Conservation (phyloP, 2,113 vertebrate species). For the Varanus salvator region DNA sequence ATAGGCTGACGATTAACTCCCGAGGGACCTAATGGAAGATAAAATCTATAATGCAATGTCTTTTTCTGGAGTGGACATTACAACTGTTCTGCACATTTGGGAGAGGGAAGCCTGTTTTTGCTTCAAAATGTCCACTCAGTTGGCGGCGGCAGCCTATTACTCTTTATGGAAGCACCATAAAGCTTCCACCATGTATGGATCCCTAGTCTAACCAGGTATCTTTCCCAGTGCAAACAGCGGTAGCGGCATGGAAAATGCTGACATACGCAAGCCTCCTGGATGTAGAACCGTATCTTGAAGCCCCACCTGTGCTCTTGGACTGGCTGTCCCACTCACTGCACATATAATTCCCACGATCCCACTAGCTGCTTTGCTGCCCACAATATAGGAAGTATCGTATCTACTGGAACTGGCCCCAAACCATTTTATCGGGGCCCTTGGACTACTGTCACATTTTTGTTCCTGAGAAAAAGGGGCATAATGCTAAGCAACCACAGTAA, state of each 20-base stretch:
- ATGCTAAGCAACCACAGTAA: too few species aligned
- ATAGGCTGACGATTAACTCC: not conserved
- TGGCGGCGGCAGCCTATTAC: not conserved
- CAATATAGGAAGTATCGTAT: not conserved
- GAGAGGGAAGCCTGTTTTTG: not conserved
- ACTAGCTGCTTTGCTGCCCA: not conserved
- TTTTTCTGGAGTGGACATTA: not conserved
- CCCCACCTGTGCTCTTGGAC: not conserved
- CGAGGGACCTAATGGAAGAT: not conserved
- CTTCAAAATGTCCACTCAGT: not conserved
- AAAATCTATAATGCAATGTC: not conserved
- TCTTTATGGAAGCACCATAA: not conserved
- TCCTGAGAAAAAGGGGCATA: not conserved
- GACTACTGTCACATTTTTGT: not conserved
- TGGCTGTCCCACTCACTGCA: not conserved
- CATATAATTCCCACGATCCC: not conserved
- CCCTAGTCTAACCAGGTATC: not conserved
- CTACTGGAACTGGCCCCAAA: not conserved
- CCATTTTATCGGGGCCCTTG: not conserved
- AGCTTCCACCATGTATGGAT: too few species aligned
- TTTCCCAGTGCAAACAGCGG: fast-evolving
- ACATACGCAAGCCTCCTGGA: not conserved
- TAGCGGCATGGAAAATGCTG: not conserved
- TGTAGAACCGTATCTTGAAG: not conserved
- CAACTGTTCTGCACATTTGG: not conserved